Evolutionary conservation across 2,113 vertebrate species (phyloP).

Genomic region (Brachyistius frenatus): DNA sequence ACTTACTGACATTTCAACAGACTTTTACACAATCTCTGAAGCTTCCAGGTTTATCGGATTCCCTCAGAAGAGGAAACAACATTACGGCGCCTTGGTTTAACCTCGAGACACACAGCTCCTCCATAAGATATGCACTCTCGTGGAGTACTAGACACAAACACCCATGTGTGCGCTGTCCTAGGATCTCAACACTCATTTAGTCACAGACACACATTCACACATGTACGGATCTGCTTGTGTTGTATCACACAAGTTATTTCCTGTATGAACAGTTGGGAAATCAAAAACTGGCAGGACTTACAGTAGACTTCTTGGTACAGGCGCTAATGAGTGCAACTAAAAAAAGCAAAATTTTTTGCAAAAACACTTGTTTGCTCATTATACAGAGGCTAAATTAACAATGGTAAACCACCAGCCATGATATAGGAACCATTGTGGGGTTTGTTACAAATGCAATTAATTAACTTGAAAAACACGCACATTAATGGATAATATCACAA

Average conservation of each 20-base stretch:
- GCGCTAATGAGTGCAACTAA: neutral
- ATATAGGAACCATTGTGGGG: neutral
- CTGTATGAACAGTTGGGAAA: neutral
- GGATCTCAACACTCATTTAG: neutral
- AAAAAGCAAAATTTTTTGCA: neutral
- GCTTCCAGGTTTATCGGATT: neutral
- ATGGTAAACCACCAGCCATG: neutral
- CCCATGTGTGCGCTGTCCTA: neutral
- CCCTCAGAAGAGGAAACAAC: neutral
- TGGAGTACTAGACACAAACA: neutral
- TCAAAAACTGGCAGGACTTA: neutral
- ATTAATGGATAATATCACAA: too few species aligned
- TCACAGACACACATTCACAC: neutral
- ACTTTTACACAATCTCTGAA: neutral
- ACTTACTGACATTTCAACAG: conserved; percentile 9
- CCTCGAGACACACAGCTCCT: neutral
- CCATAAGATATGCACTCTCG: conserved; percentile 5
- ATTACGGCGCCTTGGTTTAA: neutral
- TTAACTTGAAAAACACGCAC: too few species aligned
- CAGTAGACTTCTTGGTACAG: too few species aligned
- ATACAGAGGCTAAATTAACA: neutral
- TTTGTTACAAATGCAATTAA: neutral
- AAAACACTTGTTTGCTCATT: neutral
- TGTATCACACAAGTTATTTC: neutral
- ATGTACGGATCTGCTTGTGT: neutral